phyloP scores from a whole-genome alignment of 1,140 invertebrate species.

The Sarcophaga bullata region DNA sequence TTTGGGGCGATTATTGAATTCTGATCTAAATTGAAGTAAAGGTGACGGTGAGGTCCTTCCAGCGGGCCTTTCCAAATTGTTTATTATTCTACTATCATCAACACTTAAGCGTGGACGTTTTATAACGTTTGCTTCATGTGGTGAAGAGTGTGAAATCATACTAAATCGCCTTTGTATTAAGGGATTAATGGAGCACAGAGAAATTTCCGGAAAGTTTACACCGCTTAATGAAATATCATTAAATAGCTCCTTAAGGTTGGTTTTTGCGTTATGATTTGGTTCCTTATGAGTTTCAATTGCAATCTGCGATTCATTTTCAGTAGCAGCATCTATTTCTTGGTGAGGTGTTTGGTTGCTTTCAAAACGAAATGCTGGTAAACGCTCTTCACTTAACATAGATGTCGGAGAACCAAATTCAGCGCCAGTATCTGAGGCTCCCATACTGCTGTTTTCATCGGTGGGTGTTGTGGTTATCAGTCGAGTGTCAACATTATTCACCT shows the following conservation, averaged over 20 bases:
- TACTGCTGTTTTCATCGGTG: conserved; percentile 43
- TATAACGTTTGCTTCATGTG: not conserved
- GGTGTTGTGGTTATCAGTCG: conserved; percentile 31
- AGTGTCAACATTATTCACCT: not conserved
- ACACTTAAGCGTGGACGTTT: conserved; percentile 7
- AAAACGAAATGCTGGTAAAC: conserved; percentile 35
- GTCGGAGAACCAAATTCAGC: conserved; percentile 46
- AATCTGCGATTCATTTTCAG: not conserved
- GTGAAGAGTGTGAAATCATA: not conserved
- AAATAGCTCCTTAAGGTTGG: not conserved
- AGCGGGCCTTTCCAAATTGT: not conserved
- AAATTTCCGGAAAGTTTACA: too few relatives aligned
- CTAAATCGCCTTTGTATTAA: not conserved
- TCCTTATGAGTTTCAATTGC: not conserved
- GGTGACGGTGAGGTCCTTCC: not conserved
- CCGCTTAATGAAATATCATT: not conserved
- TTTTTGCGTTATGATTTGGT: not conserved
- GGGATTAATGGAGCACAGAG: too few relatives aligned
- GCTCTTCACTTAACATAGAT: conserved; percentile 44
- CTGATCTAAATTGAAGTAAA: not conserved
- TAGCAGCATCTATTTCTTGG: not conserved
- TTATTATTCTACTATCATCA: not conserved
- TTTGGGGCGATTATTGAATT: not conserved
- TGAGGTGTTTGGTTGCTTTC: conserved; percentile 27
- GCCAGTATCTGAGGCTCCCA: conserved; percentile 44